A percentile compares a stretch with the other conserved stretches of the same genome.
These are phyloP conservation scores for Artibeus jamaicensis DNA, from an alignment of 2,797 vertebrate genomes.

Conservation along the genomic window DNA sequence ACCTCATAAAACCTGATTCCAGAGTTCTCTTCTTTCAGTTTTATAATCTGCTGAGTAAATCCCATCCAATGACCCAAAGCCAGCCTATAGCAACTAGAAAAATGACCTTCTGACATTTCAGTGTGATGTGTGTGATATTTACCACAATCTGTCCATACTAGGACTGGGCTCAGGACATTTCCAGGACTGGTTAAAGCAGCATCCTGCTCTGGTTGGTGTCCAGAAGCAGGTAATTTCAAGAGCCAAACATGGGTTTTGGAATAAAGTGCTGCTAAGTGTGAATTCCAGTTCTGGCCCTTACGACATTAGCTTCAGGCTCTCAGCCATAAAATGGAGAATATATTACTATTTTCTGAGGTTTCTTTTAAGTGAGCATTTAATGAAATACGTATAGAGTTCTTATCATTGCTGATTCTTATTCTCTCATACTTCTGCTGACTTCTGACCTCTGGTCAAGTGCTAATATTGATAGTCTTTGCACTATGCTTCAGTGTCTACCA, in stretches of 20 bases:
- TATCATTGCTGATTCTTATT: background rate
- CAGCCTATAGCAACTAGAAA: background rate
- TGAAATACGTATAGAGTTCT: background rate
- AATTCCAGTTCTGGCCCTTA: background rate
- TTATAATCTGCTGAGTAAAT: background rate
- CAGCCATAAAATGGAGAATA: background rate
- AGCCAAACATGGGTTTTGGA: background rate
- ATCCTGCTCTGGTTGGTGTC: background rate
- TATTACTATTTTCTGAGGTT: background rate
- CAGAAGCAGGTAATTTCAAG: background rate
- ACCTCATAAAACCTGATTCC: background rate
- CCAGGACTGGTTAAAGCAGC: background rate
- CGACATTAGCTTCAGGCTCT: background rate
- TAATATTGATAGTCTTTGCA: background rate
- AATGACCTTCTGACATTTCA: background rate
- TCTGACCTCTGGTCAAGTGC: background rate
- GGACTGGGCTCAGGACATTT: background rate
- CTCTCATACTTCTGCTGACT: background rate
- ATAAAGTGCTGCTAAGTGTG: background rate
- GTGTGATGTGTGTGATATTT: background rate
- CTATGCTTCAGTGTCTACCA: background rate
- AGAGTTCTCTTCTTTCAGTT: background rate
- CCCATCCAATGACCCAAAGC: background rate
- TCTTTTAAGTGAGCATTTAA: background rate
- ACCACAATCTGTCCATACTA: background rate